phyloP scores from a whole-genome alignment of 2,113 vertebrate species.

The Gambusia affinis region DNA sequence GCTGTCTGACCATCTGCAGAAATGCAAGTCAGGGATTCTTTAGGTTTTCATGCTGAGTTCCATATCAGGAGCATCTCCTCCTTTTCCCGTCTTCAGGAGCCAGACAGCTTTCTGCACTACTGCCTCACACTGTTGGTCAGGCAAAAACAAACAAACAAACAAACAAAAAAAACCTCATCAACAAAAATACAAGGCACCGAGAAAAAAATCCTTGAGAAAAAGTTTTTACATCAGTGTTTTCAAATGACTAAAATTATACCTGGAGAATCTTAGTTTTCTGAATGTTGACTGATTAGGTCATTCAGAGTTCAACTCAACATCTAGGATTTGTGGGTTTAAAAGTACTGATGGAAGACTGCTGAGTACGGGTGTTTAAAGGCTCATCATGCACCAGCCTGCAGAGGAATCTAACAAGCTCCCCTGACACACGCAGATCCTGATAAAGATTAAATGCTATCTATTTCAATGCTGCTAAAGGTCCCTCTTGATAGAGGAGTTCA shows the following conservation, averaged over 20 bases:
- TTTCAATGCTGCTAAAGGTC: conserved; percentile 34
- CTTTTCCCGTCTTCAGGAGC: conserved; percentile 29
- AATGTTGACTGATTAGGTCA: conserved; percentile 12
- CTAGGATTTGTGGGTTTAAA: neutral
- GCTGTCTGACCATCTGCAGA: conserved; percentile 61
- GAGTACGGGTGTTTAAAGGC: conserved; percentile 22
- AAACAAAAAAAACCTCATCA: neutral
- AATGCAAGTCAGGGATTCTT: conserved; percentile 61
- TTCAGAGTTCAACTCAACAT: conserved; percentile 12
- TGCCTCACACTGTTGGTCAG: neutral
- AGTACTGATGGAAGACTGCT: conserved; percentile 6
- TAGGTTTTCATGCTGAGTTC: conserved; percentile 49
- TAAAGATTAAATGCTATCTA: conserved; percentile 35
- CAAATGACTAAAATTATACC: conserved; percentile 18
- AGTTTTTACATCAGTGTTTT: conserved; percentile 18
- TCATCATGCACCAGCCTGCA: conserved; percentile 29
- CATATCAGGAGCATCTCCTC: conserved; percentile 46
- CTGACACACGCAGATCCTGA: conserved; percentile 27
- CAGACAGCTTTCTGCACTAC: conserved; percentile 24
- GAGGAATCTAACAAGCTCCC: conserved; percentile 28
- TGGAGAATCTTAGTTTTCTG: conserved; percentile 16
- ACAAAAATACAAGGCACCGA: conserved; percentile 16
- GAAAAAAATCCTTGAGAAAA: conserved; percentile 28
- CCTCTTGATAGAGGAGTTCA: conserved; percentile 18
- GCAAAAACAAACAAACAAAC: neutral